These are phyloP conservation scores for Aeoliscus strigatus DNA, from an alignment of 2,797 vertebrate genomes.

Conservation along the genomic window DNA sequence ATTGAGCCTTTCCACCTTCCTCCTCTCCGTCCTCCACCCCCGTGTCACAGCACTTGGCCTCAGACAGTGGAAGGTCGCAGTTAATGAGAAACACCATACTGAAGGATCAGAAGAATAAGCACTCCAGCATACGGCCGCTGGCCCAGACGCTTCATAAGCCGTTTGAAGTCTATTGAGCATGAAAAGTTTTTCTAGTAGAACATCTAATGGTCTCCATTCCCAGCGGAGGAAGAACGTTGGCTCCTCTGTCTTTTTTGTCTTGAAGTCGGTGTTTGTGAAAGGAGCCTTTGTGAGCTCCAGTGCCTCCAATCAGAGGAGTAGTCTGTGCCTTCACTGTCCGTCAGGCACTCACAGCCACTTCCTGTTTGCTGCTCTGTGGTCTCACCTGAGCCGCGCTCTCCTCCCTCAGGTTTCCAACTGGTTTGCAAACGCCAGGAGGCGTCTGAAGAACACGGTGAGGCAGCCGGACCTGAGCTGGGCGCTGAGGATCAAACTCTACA, in stretches of 20 bases:
- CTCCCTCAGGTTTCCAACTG: slow-evolving; percentile 84
- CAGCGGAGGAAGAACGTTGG: slow-evolving; percentile 61
- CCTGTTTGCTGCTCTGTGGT: too few relatives aligned
- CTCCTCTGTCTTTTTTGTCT: slow-evolving; percentile 72
- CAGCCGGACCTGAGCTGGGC: slow-evolving; percentile 99
- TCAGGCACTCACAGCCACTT: slow-evolving; percentile 2
- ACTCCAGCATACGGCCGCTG: slow-evolving; percentile 72
- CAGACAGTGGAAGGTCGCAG: slow-evolving; percentile 47
- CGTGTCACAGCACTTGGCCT: slow-evolving; percentile 33
- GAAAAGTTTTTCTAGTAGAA: slow-evolving; percentile 78
- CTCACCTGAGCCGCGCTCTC: too few relatives aligned
- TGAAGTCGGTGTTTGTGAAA: slow-evolving; percentile 63
- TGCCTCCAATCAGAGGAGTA: too few relatives aligned
- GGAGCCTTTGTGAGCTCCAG: slow-evolving; percentile 47
- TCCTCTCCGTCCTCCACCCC: too few relatives aligned
- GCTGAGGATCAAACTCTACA: slow-evolving; percentile 97
- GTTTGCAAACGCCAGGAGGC: slow-evolving; percentile 82
- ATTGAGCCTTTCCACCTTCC: too few relatives aligned
- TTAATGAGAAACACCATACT: slow-evolving; percentile 64
- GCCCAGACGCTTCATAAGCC: slow-evolving; percentile 67
- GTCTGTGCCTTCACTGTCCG: slow-evolving; percentile 34
- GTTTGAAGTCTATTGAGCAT: slow-evolving; percentile 78
- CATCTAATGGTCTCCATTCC: slow-evolving; percentile 74
- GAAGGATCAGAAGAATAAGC: slow-evolving; percentile 67
- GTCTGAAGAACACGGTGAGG: slow-evolving; percentile 89